Base-by-base conservation (phyloP, 2,888 invertebrate genomes). In the Nasonia oneida region DNA sequence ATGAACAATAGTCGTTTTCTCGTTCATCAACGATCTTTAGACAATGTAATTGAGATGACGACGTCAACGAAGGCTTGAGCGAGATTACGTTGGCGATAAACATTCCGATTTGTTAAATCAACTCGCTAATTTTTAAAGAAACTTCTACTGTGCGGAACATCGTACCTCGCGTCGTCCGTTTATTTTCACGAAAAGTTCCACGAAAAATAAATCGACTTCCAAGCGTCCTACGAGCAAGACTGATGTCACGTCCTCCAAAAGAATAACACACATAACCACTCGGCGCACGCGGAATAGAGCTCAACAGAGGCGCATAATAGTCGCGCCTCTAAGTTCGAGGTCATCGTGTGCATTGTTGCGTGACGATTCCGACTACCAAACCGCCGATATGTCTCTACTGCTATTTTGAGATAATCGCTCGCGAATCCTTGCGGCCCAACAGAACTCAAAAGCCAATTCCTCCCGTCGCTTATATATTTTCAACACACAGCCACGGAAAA, bases 291-390 rank as follows among this genome's bases (percentile, higher is more conserved):
- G 8, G 57, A 80, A 29, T 15, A 50, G 61, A 81, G 70, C 71
- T 85, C 77, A 61, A 74, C 67, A 42, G 29, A 70, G 71, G 73
- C 61, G 73, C 61, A 77, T 53, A 85, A 78, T 83, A 53, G 74
- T 84, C 83, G 64, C 83, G 79, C 78, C 82, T 79, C 82, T 80
- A 76, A 87, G 82, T 83, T 88, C 85, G 86, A 88, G 87, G 88
- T 87, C 88, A 73, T 85, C 82, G 84, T 81, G 82, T 85, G 82
- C 88, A 87, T 88, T 87, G 87, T 87, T 87, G 88, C 88, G 87
- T 87, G 89, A 89, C 86, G 83, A 87, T 88, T 88, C 83, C 83
- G 86, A 81, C 87, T 82, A 82, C 77, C 80, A 50, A 84, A 86
- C 57, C 80, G 74, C 50, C 83, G 81, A 87, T 87, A 82, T 76